Evolutionary conservation across 1,140 invertebrate species (phyloP).

Genomic region (Chrysomallon squamiferum): DNA sequence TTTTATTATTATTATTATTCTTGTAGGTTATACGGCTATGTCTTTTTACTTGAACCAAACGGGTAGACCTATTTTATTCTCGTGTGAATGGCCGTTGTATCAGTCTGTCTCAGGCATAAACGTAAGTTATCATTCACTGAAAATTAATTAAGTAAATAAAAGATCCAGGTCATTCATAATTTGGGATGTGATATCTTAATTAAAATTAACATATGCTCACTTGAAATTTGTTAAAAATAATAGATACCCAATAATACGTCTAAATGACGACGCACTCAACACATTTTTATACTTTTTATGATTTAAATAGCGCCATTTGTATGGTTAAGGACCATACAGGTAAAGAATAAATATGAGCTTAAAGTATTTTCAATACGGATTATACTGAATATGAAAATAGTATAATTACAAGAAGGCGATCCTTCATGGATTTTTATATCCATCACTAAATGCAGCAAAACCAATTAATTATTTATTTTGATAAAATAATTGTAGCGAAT

Average conservation of each 20-base stretch:
- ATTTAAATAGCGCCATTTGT: background rate
- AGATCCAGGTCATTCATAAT: background rate
- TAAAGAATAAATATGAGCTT: too few species aligned
- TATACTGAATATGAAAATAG: too few species aligned
- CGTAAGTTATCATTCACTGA: background rate
- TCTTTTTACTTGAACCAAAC: constrained; percentile 2
- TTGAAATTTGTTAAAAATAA: background rate
- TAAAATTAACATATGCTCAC: background rate
- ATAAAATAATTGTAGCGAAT: too few species aligned
- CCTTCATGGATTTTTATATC: too few species aligned
- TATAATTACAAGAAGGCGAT: too few species aligned
- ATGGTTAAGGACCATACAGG: background rate
- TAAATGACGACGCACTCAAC: background rate
- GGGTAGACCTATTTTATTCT: background rate
- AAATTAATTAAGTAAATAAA: background rate
- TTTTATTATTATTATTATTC: background rate
- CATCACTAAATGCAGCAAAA: too few species aligned
- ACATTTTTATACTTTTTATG: background rate
- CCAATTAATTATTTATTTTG: too few species aligned
- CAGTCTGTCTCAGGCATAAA: background rate
- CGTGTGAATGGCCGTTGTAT: background rate
- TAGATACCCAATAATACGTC: background rate
- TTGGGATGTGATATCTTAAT: too few species aligned
- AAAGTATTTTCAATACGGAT: too few species aligned
- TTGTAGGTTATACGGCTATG: constrained; percentile 3